Evolutionary conservation across 2,888 invertebrate species (phyloP).

Genomic region (Eurois occulta): DNA sequence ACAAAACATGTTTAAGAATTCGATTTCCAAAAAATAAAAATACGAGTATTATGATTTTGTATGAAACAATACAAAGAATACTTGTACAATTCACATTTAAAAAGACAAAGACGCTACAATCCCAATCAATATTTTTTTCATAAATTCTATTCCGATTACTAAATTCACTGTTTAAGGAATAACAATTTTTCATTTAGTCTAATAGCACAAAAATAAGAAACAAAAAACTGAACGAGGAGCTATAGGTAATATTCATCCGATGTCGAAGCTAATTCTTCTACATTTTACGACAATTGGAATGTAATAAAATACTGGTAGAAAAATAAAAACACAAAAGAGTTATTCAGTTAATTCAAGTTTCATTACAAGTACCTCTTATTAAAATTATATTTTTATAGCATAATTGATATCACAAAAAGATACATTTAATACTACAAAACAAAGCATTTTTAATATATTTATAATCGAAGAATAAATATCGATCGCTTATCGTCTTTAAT

Average conservation of each 20-base stretch:
- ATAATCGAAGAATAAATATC: not conserved
- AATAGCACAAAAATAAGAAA: not conserved
- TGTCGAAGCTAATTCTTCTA: no score
- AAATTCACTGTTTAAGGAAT: not conserved
- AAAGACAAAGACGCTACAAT: no score
- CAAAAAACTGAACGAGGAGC: not conserved
- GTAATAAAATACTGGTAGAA: conserved; percentile 1
- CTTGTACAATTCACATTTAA: not conserved
- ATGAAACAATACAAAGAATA: not conserved
- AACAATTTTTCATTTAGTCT: not conserved
- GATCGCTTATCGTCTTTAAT: not conserved
- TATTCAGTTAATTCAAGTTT: not conserved
- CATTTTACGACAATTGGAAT: not conserved
- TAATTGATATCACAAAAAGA: not conserved
- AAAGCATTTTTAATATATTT: conserved; percentile 8
- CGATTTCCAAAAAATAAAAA: not conserved
- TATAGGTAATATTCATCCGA: not conserved
- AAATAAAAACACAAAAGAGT: not conserved
- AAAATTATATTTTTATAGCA: not conserved
- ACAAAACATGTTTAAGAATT: not conserved
- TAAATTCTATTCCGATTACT: not conserved
- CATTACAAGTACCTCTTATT: not conserved
- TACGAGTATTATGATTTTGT: not conserved
- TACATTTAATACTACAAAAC: conserved; percentile 13
- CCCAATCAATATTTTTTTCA: no score